Evolutionary conservation across 2,797 vertebrate species (phyloP).

Genomic region (Acrossocheilus fasciatus): DNA sequence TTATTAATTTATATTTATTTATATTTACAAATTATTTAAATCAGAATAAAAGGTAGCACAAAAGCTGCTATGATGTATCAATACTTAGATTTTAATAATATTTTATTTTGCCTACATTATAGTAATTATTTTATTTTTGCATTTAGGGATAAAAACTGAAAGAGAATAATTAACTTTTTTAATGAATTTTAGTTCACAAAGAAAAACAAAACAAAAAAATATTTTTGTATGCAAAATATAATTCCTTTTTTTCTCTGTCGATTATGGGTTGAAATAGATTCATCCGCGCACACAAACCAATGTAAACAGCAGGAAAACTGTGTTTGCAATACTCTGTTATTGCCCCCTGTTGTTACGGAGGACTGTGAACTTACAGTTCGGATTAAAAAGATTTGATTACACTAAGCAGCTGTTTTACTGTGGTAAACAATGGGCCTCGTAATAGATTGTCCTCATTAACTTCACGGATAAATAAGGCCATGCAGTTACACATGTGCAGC

Average conservation of each 20-base stretch:
- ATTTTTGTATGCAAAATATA: background rate
- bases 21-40: background rate
- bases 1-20: no score
- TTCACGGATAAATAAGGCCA: constrained; percentile 66
- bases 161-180: background rate
- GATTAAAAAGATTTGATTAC: constrained; percentile 64
- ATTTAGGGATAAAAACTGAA: background rate
- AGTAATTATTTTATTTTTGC: background rate
- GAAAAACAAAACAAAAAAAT: background rate
- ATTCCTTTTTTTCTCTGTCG: background rate
- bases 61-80: background rate
- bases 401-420: constrained; percentile 59
- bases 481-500: constrained; percentile 56
- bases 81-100: background rate
- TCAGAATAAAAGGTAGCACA: background rate
- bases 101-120: background rate
- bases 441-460: constrained; percentile 69
- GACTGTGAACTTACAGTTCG: constrained; percentile 58
- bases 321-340: constrained; percentile 52
- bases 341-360: constrained; percentile 49
- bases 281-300: background rate
- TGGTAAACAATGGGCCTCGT: constrained; percentile 64
- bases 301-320: constrained; percentile 6
- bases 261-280: background rate
- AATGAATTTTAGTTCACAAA: background rate